Evolutionary conservation across 2,888 invertebrate species (phyloP).

Genomic region (Falcaria lacertinaria): DNA sequence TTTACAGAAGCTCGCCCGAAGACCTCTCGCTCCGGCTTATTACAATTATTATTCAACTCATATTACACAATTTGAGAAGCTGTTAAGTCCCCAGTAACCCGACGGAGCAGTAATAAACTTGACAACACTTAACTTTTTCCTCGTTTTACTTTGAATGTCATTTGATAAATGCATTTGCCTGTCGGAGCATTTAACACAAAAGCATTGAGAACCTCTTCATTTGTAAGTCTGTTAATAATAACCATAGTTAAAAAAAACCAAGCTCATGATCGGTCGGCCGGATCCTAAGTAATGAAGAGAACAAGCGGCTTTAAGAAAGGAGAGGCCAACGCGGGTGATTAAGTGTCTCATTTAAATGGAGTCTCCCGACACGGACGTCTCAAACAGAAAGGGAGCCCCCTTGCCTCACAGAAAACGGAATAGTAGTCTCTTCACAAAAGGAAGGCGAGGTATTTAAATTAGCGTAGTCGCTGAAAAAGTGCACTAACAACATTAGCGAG

Average conservation of each 20-base stretch:
- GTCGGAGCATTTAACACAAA: no score
- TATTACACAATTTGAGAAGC: constrained; percentile 70
- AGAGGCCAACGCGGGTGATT: constrained; percentile 73
- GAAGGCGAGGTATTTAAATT: constrained; percentile 77
- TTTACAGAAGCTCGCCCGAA: constrained; percentile 21
- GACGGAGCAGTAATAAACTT: neutral
- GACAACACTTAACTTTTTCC: constrained; percentile 24
- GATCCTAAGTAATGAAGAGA: constrained; percentile 62
- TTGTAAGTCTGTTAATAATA: neutral
- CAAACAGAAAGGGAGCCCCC: constrained; percentile 72
- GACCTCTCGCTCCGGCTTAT: constrained; percentile 61
- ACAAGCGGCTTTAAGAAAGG: constrained; percentile 71
- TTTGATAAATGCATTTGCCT: constrained; percentile 2
- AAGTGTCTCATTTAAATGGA: constrained; percentile 80
- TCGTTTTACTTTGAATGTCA: constrained; percentile 23
- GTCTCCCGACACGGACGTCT: constrained; percentile 71
- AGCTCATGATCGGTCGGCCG: constrained; percentile 23
- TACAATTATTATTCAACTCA: constrained; percentile 71
- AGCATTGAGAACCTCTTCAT: no score
- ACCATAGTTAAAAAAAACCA: no score
- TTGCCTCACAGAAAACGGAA: constrained; percentile 73
- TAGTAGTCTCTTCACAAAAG: constrained; percentile 74
- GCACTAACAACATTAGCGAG: constrained; percentile 77
- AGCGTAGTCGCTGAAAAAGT: constrained; percentile 77
- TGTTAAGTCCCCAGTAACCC: constrained; percentile 48